Evolutionary conservation across 2,113 vertebrate genomes (phyloP).

Genomic region (Scomber japonicus): DNA sequence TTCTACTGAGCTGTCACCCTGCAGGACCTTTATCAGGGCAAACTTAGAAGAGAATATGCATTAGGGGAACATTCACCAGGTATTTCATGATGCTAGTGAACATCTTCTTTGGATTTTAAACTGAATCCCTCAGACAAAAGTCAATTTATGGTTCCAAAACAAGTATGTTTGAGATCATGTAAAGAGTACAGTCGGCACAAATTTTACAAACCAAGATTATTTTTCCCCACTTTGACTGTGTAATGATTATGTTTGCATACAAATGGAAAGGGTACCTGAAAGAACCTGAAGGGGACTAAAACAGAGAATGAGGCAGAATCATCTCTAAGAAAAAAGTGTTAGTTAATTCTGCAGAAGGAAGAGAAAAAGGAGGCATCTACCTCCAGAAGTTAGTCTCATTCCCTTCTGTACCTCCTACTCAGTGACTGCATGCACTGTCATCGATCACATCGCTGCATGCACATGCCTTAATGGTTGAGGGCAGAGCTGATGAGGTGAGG

Average conservation of each 20-base stretch:
- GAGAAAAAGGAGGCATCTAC: constrained; percentile 21
- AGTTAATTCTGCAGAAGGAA: constrained; percentile 19
- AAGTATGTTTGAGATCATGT: too few species aligned
- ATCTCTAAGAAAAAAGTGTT: constrained; percentile 11
- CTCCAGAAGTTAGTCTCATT: constrained; percentile 40
- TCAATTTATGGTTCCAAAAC: too few species aligned
- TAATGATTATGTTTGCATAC: too few species aligned
- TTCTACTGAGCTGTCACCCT: background rate
- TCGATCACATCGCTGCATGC: constrained; percentile 40
- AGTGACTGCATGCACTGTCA: constrained; percentile 34
- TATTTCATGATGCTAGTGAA: too few species aligned
- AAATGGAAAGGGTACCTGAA: background rate
- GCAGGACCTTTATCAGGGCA: too few species aligned
- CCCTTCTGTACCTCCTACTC: constrained; percentile 9
- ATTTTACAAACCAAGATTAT: too few species aligned
- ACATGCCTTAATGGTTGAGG: constrained; percentile 34
- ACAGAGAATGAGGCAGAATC: background rate
- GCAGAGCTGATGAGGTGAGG: constrained; percentile 47
- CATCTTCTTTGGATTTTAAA: too few species aligned
- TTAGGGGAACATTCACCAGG: too few species aligned
- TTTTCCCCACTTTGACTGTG: too few species aligned
- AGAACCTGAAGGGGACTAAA: background rate
- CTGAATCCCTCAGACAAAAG: too few species aligned
- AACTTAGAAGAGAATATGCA: too few species aligned
- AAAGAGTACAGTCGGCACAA: too few species aligned